These are phyloP conservation scores for Gastrophysa polygoni DNA, from an alignment of 2,888 invertebrate genomes.

Conservation along the genomic window DNA sequence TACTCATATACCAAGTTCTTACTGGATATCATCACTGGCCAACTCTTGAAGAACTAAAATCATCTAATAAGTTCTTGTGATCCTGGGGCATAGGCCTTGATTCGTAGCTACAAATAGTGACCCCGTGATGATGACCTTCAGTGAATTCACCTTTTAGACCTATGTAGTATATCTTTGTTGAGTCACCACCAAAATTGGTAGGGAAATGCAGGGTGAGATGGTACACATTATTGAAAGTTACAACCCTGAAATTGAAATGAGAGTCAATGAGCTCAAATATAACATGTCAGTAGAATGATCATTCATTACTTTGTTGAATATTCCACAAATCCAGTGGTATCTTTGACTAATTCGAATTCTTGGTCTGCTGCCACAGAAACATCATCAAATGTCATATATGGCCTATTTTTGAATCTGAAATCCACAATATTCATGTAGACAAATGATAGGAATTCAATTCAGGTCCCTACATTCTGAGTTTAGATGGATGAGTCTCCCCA, in stretches of 20 bases:
- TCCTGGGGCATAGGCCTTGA: constrained; percentile 82
- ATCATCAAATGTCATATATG: constrained; percentile 95
- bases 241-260: constrained; percentile 70
- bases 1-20: neutral
- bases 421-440: neutral
- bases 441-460: too few species aligned
- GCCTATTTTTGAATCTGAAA: constrained; percentile 88
- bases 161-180: constrained; percentile 89
- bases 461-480: constrained; percentile 82
- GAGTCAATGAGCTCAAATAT: neutral
- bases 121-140: constrained; percentile 83
- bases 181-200: constrained; percentile 84
- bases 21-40: constrained; percentile 18
- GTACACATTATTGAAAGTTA: constrained; percentile 88
- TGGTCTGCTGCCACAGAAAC: constrained; percentile 77
- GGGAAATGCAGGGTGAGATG: constrained; percentile 92
- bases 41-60: constrained; percentile 46
- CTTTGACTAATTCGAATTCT: constrained; percentile 84
- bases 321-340: constrained; percentile 80
- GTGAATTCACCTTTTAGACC: constrained; percentile 93
- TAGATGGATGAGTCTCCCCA: constrained; percentile 82
- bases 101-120: constrained; percentile 92
- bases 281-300: neutral
- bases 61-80: constrained; percentile 74
- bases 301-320: constrained; percentile 86